These are phyloP conservation scores for Medauroidea extradentata DNA, from an alignment of 1,140 invertebrate species.

Conservation along the genomic window DNA sequence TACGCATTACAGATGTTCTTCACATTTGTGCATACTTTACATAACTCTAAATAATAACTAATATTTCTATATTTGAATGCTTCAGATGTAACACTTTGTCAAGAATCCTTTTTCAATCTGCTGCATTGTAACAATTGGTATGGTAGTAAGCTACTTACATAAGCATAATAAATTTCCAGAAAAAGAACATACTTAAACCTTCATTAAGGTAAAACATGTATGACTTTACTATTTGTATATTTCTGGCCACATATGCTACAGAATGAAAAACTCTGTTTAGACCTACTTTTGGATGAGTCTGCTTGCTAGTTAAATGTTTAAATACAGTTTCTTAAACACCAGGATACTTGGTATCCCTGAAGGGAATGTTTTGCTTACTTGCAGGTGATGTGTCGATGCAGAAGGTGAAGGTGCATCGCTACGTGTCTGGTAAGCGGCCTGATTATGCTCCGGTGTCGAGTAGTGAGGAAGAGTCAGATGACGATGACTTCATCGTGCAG, in stretches of 20 bases:
- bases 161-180: too few relatives aligned
- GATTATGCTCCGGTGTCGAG: conserved; percentile 81
- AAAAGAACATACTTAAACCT: too few relatives aligned
- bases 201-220: not conserved
- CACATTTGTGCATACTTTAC: too few relatives aligned
- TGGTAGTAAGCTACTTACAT: too few relatives aligned
- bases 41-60: too few relatives aligned
- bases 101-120: too few relatives aligned
- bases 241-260: not conserved
- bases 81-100: too few relatives aligned
- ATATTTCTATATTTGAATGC: too few relatives aligned
- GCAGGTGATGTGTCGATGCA: conserved; percentile 91
- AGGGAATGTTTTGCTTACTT: too few relatives aligned
- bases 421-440: conserved; percentile 89
- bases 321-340: conserved; percentile 14
- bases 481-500: conserved; percentile 76
- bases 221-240: not conserved
- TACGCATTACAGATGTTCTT: too few relatives aligned
- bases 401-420: conserved; percentile 92
- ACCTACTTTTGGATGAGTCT: not conserved
- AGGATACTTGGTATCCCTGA: conserved; percentile 18
- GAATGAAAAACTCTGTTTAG: not conserved
- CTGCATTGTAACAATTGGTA: too few relatives aligned
- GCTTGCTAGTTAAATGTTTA: not conserved
- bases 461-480: conserved; percentile 79